phyloP scores from a whole-genome alignment of 2,888 invertebrate species.

The Drosophila lacicola region DNA sequence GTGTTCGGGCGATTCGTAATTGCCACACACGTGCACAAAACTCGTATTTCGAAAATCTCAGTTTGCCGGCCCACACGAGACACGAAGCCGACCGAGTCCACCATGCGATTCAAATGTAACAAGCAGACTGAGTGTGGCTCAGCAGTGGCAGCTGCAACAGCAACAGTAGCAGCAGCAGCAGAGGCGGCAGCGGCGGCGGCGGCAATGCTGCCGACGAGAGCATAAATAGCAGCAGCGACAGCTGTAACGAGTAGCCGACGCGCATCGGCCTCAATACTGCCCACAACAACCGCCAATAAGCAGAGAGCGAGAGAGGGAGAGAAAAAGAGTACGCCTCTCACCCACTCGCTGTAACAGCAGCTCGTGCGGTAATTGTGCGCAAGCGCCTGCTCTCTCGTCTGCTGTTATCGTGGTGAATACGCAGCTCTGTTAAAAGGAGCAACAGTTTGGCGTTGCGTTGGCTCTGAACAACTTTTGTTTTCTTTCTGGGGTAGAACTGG shows the following conservation, averaged over 20 bases:
- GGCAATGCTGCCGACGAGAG: slow-evolving; percentile 30
- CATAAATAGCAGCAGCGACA: slow-evolving; percentile 31
- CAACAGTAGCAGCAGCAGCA: slow-evolving; percentile 18
- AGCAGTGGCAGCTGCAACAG: slow-evolving; percentile 27
- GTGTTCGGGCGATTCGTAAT: not conserved
- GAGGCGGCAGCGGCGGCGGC: slow-evolving; percentile 25
- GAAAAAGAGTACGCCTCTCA: slow-evolving; percentile 12
- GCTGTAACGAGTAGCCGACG: slow-evolving; percentile 53
- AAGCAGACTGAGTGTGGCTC: slow-evolving; percentile 68
- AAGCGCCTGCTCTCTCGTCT: slow-evolving; percentile 44
- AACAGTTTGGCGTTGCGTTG: slow-evolving; percentile 67
- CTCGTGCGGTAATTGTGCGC: slow-evolving; percentile 46
- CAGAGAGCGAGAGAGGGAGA: slow-evolving; percentile 19
- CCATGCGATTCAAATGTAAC: slow-evolving; percentile 67
- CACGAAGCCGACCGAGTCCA: slow-evolving; percentile 61
- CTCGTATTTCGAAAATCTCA: slow-evolving; percentile 54
- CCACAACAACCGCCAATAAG: slow-evolving; percentile 55
- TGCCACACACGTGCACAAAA: slow-evolving; percentile 48
- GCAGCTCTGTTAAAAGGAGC: slow-evolving; percentile 44
- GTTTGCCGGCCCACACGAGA: slow-evolving; percentile 56
- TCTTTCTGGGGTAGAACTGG: not conserved
- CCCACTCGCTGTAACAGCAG: slow-evolving; percentile 39
- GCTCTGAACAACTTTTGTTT: not conserved
- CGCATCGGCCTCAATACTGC: slow-evolving; percentile 16
- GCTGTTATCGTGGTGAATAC: slow-evolving; percentile 47